These are phyloP conservation scores for Epizoanthus rinbou DNA, from an alignment of 92 coral and sea anemone genomes.

Conservation along the genomic window DNA sequence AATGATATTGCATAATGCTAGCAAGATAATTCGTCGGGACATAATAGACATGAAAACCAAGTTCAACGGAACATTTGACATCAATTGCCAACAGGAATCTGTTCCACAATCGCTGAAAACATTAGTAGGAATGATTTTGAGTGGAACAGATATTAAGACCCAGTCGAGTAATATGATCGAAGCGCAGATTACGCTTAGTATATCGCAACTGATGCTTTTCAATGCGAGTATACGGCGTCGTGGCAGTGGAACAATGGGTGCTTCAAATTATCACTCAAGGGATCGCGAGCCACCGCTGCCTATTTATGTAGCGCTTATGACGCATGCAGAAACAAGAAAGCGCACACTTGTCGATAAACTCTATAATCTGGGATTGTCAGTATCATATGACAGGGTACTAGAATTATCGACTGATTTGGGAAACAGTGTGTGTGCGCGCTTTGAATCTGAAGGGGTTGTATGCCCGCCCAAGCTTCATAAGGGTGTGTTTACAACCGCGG, in stretches of 20 bases:
- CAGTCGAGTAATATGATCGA: slow-evolving; percentile 45
- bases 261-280: slow-evolving; percentile 43
- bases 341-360: slow-evolving; percentile 44
- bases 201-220: slow-evolving; percentile 64
- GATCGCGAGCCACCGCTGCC: slow-evolving; percentile 70
- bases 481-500: no score
- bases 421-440: no score
- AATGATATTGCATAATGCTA: background rate
- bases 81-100: slow-evolving; percentile 6
- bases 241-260: slow-evolving; percentile 19
- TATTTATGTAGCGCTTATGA: slow-evolving; percentile 57
- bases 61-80: slow-evolving; percentile 34
- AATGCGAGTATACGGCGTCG: slow-evolving; percentile 58
- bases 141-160: slow-evolving; percentile 27
- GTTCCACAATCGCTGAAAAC: slow-evolving; percentile 29
- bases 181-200: slow-evolving; percentile 65
- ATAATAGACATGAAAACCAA: slow-evolving; percentile 6
- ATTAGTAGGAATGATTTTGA: slow-evolving; percentile 32
- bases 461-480: no score
- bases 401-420: no score
- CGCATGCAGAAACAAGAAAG: slow-evolving; percentile 67
- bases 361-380: no score
- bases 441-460: no score
- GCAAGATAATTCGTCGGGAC: slow-evolving; percentile 17
- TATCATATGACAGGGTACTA: no score